phyloP scores from a whole-genome alignment of 2,113 vertebrate genomes.

The Catagonus wagneri region DNA sequence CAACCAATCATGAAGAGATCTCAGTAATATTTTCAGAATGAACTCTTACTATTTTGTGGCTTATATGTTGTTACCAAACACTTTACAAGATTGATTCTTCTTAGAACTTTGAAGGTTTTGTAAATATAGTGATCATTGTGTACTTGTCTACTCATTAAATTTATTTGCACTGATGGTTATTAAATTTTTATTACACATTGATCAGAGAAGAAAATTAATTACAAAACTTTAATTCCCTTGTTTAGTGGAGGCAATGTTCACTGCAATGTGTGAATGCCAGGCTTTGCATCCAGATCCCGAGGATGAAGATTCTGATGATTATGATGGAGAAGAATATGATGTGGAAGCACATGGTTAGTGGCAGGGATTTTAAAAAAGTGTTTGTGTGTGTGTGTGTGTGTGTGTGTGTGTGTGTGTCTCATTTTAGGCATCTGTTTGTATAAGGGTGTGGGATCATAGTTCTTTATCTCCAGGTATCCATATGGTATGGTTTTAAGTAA shows the following conservation, averaged over 20 bases:
- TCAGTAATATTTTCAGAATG: background rate
- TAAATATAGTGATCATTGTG: background rate
- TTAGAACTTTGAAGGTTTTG: slow-evolving; percentile 41
- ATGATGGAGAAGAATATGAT: slow-evolving; percentile 96
- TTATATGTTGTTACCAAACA: background rate
- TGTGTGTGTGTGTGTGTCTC: background rate
- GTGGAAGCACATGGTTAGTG: slow-evolving; percentile 95
- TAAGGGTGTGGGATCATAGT: background rate
- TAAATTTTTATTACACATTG: slow-evolving; percentile 5
- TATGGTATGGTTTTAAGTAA: slow-evolving; percentile 10
- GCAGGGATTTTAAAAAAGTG: background rate
- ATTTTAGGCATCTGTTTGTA: slow-evolving; percentile 26
- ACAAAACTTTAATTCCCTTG: background rate
- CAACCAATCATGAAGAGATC: background rate
- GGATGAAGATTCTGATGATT: slow-evolving; percentile 95
- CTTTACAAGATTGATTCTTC: background rate
- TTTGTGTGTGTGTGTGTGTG: background rate
- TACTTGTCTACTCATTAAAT: slow-evolving; percentile 14
- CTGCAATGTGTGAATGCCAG: slow-evolving; percentile 98
- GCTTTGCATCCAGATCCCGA: slow-evolving; percentile 97
- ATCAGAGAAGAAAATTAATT: slow-evolving; percentile 15
- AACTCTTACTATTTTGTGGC: slow-evolving; percentile 18
- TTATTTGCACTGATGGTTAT: slow-evolving; percentile 51
- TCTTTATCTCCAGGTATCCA: background rate
- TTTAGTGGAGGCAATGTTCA: slow-evolving; percentile 97